These are phyloP conservation scores for Chaetogeoica ovagalla DNA, from an alignment of 2,888 invertebrate genomes.

Conservation along the genomic window DNA sequence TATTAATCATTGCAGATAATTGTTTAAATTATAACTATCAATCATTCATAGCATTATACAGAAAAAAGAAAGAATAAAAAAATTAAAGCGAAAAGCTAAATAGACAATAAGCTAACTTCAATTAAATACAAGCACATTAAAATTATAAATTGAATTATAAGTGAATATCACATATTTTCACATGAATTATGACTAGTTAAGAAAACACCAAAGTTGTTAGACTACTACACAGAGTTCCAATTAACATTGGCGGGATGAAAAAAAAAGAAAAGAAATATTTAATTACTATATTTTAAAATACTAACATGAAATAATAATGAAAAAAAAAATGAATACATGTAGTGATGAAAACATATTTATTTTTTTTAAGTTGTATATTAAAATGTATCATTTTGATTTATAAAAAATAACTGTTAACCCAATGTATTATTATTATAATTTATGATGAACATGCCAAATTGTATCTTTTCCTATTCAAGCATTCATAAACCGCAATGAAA, in stretches of 20 bases:
- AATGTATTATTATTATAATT: neutral
- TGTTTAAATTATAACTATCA: neutral
- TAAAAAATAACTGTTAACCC: neutral
- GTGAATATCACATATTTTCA: neutral
- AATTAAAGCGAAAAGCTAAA: constrained; percentile 16
- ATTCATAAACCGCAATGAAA: constrained; percentile 16
- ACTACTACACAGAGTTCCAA: too few species aligned
- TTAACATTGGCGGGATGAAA: neutral
- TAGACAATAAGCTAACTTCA: constrained; percentile 22
- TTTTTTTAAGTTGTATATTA: neutral
- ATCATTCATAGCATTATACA: too few species aligned
- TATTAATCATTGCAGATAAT: neutral
- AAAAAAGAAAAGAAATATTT: neutral
- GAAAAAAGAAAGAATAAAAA: neutral
- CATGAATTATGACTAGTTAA: constrained; percentile 12
- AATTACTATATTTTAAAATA: neutral
- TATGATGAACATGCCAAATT: neutral
- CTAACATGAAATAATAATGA: neutral
- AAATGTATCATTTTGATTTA: neutral
- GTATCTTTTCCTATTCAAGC: neutral
- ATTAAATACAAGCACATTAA: constrained; percentile 17
- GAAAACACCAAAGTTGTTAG: too few species aligned
- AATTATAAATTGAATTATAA: neutral
- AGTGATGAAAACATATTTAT: neutral
- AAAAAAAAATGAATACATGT: neutral